A percentile compares a stretch with the other conserved stretches of the same genome.
These are phyloP conservation scores for Catamblyrhynchus diadema DNA, from an alignment of 2,797 vertebrate species.

Conservation along the genomic window DNA sequence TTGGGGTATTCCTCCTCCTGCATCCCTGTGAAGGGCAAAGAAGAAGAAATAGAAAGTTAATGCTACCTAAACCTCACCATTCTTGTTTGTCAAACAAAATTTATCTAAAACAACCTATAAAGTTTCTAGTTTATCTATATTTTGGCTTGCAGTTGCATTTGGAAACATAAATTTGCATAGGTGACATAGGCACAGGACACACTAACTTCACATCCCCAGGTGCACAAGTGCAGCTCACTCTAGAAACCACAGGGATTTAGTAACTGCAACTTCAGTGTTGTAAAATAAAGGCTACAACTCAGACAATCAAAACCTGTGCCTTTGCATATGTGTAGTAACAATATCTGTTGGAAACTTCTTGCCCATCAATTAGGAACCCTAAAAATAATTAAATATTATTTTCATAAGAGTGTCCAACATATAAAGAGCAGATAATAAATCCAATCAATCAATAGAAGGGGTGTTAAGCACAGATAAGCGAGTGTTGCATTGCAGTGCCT, in stretches of 20 bases:
- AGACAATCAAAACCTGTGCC: not conserved
- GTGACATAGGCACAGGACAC: not conserved
- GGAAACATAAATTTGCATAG: not conserved
- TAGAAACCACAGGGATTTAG: not conserved
- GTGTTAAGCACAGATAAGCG: not conserved
- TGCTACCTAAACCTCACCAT: not conserved
- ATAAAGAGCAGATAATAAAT: not conserved
- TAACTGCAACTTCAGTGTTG: not conserved
- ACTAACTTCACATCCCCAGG: not conserved
- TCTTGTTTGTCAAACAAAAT: not conserved
- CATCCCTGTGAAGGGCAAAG: not conserved
- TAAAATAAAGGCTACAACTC: not conserved
- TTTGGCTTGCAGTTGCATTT: not conserved
- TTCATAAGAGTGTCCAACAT: not conserved
- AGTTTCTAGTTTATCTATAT: not conserved
- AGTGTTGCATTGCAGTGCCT: not conserved
- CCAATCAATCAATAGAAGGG: not conserved
- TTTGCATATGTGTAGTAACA: not conserved
- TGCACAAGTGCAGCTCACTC: not conserved
- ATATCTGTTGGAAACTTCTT: not conserved
- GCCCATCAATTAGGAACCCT: accelerated
- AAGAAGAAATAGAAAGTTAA: not conserved
- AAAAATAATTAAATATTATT: not conserved
- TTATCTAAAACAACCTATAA: not conserved
- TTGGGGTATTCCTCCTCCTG: not conserved